phyloP scores from a whole-genome alignment of 2,888 invertebrate genomes.

The Corbicula japonica region DNA sequence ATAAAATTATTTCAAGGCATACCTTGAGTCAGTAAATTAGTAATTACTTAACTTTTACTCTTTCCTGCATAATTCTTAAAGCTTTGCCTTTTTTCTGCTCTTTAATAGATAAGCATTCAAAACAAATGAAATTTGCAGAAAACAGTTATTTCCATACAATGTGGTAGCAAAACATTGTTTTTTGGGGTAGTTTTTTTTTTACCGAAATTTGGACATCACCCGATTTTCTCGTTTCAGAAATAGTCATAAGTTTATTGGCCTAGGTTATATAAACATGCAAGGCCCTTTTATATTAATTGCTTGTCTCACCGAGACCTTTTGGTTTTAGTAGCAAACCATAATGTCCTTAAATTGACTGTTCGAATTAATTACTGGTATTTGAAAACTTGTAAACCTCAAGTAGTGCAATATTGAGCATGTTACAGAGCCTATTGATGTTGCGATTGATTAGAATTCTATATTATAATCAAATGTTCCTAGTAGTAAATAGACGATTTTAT shows the following conservation, averaged over 20 bases:
- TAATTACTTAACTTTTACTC: background rate
- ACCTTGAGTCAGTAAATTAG: background rate
- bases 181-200: too few relatives aligned
- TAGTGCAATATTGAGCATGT: constrained; percentile 14
- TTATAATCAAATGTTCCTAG: too few relatives aligned
- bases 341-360: background rate
- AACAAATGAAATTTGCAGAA: too few relatives aligned
- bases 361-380: background rate
- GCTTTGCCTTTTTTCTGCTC: background rate
- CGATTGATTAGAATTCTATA: too few relatives aligned
- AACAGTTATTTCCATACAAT: too few relatives aligned
- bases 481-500: too few relatives aligned
- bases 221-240: background rate
- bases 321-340: too few relatives aligned
- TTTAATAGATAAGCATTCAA: background rate
- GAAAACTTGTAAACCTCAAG: background rate
- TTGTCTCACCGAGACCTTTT: too few relatives aligned
- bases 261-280: background rate
- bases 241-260: background rate
- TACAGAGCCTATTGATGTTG: constrained; percentile 17
- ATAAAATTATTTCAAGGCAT: background rate
- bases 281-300: background rate
- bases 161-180: too few relatives aligned
- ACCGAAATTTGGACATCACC: background rate
- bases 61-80: too few relatives aligned